A percentile compares a stretch with the other conserved stretches of the same genome.
phyloP scores from a whole-genome alignment of 2,888 invertebrate species.

The Xiphydria camelus region DNA sequence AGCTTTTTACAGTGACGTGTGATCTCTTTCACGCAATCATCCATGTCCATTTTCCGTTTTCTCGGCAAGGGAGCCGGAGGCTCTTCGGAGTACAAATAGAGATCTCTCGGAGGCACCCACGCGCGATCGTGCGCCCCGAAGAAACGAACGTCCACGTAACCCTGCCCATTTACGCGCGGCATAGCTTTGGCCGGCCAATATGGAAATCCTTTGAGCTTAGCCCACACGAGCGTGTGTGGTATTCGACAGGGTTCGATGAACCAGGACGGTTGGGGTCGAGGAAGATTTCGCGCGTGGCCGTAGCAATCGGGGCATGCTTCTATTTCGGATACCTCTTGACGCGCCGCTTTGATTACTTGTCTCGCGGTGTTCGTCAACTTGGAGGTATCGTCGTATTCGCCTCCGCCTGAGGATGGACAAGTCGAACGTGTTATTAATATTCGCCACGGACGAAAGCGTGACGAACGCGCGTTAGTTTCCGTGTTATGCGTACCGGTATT shows the following conservation, averaged over 20 bases:
- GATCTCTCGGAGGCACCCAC: slow-evolving; percentile 84
- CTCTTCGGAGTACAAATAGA: slow-evolving; percentile 77
- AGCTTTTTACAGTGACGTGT: slow-evolving; percentile 49
- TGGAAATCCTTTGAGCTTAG: slow-evolving; percentile 94
- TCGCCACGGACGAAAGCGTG: no score
- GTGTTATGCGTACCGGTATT: slow-evolving; percentile 82
- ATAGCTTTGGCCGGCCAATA: slow-evolving; percentile 97
- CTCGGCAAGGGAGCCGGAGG: slow-evolving; percentile 48
- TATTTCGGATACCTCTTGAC: slow-evolving; percentile 88
- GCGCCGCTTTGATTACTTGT: slow-evolving; percentile 79
- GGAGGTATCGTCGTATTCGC: slow-evolving; percentile 58
- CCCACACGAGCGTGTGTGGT: slow-evolving; percentile 93
- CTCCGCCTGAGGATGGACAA: slow-evolving; percentile 63
- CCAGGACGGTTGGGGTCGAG: slow-evolving; percentile 71
- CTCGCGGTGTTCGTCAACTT: slow-evolving; percentile 79
- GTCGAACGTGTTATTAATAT: neutral
- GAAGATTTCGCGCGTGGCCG: slow-evolving; percentile 71
- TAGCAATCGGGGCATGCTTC: slow-evolving; percentile 95
- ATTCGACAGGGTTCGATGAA: slow-evolving; percentile 89
- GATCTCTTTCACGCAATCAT: slow-evolving; percentile 49
- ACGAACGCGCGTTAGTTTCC: neutral
- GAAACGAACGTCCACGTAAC: slow-evolving; percentile 86
- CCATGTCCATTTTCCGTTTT: slow-evolving; percentile 49
- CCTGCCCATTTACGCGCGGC: slow-evolving; percentile 66
- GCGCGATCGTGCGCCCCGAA: slow-evolving; percentile 95